Percentiles rank a stretch among this genome's conserved stretches.
Conservation (phyloP, 2,888 invertebrate genomes). For the Tethea ocularis region DNA sequence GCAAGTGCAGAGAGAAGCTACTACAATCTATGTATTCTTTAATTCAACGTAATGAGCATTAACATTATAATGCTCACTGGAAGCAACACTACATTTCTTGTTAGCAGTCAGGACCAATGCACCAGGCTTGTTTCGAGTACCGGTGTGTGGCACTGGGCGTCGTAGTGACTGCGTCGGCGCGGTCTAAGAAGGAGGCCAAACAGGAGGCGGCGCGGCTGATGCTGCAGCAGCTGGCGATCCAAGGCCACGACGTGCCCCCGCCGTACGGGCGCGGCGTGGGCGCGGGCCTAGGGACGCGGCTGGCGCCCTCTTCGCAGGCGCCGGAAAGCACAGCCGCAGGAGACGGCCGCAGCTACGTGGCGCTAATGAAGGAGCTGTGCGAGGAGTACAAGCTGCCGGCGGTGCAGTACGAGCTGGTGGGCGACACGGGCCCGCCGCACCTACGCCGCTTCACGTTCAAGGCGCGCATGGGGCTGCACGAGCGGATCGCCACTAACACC, state of each 20-base stretch:
- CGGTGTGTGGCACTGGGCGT: conserved; percentile 66
- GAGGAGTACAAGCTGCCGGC: conserved; percentile 74
- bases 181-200: conserved; percentile 84
- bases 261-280: conserved; percentile 71
- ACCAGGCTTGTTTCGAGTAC: conserved; percentile 71
- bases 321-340: conserved; percentile 15
- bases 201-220: conserved; percentile 82
- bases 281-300: conserved; percentile 18
- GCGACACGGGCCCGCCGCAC: conserved; percentile 87
- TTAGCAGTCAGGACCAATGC: conserved; percentile 65
- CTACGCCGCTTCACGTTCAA: conserved; percentile 84
- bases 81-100: too few relatives aligned
- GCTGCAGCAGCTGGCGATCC: conserved; percentile 61
- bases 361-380: conserved; percentile 75
- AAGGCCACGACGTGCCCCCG: conserved; percentile 56
- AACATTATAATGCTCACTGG: neutral
- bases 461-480: conserved; percentile 80
- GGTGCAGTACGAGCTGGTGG: conserved; percentile 81
- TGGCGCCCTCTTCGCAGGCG: conserved; percentile 13
- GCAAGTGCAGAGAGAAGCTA: too few relatives aligned
- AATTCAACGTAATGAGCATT: neutral
- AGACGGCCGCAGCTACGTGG: conserved; percentile 58
- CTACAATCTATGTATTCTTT: too few relatives aligned
- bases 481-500: conserved; percentile 80
- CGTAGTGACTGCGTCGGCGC: conserved; percentile 67